These are phyloP conservation scores for Petrocephalus schoutedeni DNA, from an alignment of 2,797 vertebrate genomes.

Conservation along the genomic window DNA sequence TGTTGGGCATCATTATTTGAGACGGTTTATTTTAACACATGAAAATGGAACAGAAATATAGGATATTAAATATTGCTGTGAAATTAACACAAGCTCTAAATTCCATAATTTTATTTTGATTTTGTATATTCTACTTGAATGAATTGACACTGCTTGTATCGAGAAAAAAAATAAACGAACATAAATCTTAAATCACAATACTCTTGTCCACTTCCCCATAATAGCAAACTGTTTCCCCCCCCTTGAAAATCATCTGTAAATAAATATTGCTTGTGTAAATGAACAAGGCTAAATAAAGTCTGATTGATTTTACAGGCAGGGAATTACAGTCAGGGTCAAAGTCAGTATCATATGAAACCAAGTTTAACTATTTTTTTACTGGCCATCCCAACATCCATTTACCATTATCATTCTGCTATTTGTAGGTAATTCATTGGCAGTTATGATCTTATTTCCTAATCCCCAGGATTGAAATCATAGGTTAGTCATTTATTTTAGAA, in stretches of 20 bases:
- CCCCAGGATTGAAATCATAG: neutral
- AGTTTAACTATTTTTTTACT: neutral
- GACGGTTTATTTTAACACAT: neutral
- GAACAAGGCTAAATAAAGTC: slow-evolving; percentile 1
- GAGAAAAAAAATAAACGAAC: neutral
- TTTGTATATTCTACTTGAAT: neutral
- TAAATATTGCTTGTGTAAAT: neutral
- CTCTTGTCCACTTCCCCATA: neutral
- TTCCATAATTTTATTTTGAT: neutral
- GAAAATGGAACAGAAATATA: neutral
- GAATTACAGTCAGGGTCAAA: neutral
- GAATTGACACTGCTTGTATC: neutral
- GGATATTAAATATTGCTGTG: neutral
- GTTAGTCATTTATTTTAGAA: slow-evolving; percentile 1
- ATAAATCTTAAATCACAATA: neutral
- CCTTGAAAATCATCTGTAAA: neutral
- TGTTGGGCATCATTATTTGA: neutral
- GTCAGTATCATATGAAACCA: neutral
- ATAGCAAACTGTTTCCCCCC: neutral
- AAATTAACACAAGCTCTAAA: neutral
- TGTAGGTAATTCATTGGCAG: neutral
- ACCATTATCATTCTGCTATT: neutral
- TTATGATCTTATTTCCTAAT: neutral
- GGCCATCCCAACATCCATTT: neutral
- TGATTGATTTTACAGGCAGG: slow-evolving; percentile 1